Conservation (phyloP, 2,888 invertebrate species). For the Aelia acuminata region DNA sequence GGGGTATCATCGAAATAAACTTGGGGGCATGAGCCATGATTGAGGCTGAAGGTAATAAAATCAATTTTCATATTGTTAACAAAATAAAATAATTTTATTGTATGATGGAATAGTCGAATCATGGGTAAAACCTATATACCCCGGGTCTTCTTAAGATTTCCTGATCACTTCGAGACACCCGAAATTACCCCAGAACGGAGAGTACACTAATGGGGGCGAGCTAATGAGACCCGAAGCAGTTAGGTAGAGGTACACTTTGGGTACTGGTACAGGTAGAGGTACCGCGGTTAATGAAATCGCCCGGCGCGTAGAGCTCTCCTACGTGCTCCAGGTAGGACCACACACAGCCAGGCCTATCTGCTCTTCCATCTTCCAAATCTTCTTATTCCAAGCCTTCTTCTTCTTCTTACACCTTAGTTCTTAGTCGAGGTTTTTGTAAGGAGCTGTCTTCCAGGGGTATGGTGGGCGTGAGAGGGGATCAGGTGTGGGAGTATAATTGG, state of each 20-base stretch:
- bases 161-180: too few species aligned
- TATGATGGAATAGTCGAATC: too few species aligned
- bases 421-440: neutral
- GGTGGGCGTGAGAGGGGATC: neutral
- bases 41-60: too few species aligned
- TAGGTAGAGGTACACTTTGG: too few species aligned
- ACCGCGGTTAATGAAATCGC: conserved; percentile 28
- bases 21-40: too few species aligned
- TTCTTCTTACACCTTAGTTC: neutral
- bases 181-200: neutral
- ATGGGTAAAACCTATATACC: too few species aligned
- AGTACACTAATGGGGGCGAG: neutral
- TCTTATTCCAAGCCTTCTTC: neutral
- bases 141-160: too few species aligned
- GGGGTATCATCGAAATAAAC: too few species aligned
- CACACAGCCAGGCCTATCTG: neutral
- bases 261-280: too few species aligned
- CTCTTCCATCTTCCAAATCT: neutral
- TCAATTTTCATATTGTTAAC: too few species aligned
- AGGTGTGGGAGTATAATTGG: neutral
- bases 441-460: neutral
- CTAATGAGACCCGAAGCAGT: neutral
- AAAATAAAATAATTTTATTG: too few species aligned
- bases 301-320: neutral
- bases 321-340: neutral